phyloP scores from a whole-genome alignment of 2,797 vertebrate species.

The Paramormyrops hopkinsi region DNA sequence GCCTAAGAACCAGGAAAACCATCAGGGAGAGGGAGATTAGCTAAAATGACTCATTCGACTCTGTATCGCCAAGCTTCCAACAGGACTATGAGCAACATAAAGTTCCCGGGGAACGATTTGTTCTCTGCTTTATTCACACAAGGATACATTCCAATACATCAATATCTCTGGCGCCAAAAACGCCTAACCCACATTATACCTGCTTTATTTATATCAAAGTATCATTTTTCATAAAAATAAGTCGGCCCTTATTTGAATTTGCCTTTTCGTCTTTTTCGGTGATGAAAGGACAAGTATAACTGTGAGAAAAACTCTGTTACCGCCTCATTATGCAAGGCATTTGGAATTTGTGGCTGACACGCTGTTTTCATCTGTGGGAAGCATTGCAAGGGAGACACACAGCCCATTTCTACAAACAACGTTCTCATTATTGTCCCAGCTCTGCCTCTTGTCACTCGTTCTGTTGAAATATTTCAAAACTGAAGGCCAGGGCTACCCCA shows the following conservation, averaged over 20 bases:
- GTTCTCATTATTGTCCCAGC: conserved; percentile 22
- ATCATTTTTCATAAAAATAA: background rate
- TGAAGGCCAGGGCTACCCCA: conserved; percentile 6
- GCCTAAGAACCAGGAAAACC: background rate
- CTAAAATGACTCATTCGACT: background rate
- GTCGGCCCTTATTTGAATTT: background rate
- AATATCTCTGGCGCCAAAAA: background rate
- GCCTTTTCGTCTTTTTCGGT: background rate
- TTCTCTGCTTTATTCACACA: background rate
- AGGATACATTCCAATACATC: background rate
- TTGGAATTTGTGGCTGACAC: conserved; percentile 7
- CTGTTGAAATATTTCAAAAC: conserved; percentile 26
- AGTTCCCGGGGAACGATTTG: background rate
- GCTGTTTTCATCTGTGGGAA: conserved; percentile 36
- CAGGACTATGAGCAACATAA: background rate
- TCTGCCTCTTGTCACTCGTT: background rate
- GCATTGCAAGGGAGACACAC: conserved; percentile 42
- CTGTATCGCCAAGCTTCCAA: background rate
- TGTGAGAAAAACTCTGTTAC: background rate
- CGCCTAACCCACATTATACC: background rate
- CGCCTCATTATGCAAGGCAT: conserved; percentile 18
- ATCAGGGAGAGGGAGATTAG: background rate
- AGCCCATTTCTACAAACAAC: conserved; percentile 30
- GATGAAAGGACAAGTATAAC: conserved; percentile 14
- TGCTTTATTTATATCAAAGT: background rate